Conservation (phyloP, 1,140 invertebrate genomes). For the Lutraria rhynchaena region DNA sequence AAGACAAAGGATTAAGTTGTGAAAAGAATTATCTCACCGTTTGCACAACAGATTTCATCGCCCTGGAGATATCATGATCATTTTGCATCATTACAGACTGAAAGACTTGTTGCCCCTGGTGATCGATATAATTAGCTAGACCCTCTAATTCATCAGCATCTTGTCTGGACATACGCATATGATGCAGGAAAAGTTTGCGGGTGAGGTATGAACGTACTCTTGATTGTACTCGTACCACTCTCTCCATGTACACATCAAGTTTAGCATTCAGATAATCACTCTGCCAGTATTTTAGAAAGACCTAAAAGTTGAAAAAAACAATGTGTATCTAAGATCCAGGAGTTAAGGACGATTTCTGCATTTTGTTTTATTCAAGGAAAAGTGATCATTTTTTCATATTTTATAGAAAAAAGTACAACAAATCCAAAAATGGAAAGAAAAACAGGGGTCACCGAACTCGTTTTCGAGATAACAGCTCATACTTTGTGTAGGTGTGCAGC, state of each 20-base stretch:
- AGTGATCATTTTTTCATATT: too few species aligned
- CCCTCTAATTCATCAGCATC: conserved; percentile 36
- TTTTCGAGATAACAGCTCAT: too few species aligned
- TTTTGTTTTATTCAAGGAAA: too few species aligned
- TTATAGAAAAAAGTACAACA: too few species aligned
- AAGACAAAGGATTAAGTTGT: too few species aligned
- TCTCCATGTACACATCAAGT: conserved; percentile 87
- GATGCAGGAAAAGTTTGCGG: conserved; percentile 73
- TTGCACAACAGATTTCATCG: neutral
- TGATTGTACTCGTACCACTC: conserved; percentile 88
- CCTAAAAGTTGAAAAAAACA: conserved; percentile 78
- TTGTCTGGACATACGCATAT: conserved; percentile 7
- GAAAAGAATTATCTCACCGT: too few species aligned
- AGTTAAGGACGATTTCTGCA: too few species aligned
- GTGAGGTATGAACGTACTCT: conserved; percentile 89
- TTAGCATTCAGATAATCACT: conserved; percentile 89
- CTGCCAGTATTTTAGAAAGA: conserved; percentile 94
- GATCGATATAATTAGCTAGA: conserved; percentile 31
- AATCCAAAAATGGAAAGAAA: too few species aligned
- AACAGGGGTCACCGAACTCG: too few species aligned
- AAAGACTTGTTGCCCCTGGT: conserved; percentile 48
- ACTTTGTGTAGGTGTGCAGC: too few species aligned
- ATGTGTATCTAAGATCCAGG: too few species aligned
- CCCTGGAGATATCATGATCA: conserved; percentile 58
- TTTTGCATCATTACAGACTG: conserved; percentile 57